Evolutionary conservation across 2,888 invertebrate species (phyloP), one percentile per base, ranked within the genome.

Genomic region (Dastarcus helophoroides): DNA sequence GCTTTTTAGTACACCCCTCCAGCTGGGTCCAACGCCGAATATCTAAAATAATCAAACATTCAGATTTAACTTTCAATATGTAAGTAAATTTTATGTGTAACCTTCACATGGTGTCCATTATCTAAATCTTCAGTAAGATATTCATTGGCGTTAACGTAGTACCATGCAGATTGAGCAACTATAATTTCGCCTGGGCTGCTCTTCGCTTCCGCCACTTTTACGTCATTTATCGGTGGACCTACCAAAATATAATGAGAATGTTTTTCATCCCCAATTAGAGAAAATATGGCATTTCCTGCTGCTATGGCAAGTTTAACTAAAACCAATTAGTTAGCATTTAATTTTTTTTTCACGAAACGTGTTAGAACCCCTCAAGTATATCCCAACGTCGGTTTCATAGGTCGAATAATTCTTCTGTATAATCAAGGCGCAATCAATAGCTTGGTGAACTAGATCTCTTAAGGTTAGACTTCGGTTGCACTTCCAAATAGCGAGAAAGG

Each of bases 401-500:
- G 63, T 64, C 0, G 76, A 76, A 44, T 73, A 74, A 37, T 71
- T 69, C 51, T 76, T 76, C 46, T 78, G 77, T 42, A 79, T 75
- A 11, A 69, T 62, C 4, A 79, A 62, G 0, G 76, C 76, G 28
- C 76, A 75, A 43, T 77, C 76, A n/a, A 77, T 66, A 0, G 76
- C 76, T 26, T 69, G 67, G 34, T 72, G 69, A 0, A 76, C 70
- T 2, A 71, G 63, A 39, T 75, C 71, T 25, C 69, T 65, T 67
- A 76, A 70, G 0, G 68, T 61, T 19, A 64, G 49, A 17, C 60
- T 63, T 14, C 27, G 23, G 1, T 64, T 51, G 14, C 68, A 65
- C 51, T 75, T 76, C 75, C 76, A 79, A 63, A 75, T 68, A 0
- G 74, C 71, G 2, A 78, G 60, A 47, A 79, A 74, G 2, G 76